These are phyloP conservation scores for Parapristionchus giblindavisi DNA, from an alignment of 2,888 invertebrate genomes.

Conservation along the genomic window DNA sequence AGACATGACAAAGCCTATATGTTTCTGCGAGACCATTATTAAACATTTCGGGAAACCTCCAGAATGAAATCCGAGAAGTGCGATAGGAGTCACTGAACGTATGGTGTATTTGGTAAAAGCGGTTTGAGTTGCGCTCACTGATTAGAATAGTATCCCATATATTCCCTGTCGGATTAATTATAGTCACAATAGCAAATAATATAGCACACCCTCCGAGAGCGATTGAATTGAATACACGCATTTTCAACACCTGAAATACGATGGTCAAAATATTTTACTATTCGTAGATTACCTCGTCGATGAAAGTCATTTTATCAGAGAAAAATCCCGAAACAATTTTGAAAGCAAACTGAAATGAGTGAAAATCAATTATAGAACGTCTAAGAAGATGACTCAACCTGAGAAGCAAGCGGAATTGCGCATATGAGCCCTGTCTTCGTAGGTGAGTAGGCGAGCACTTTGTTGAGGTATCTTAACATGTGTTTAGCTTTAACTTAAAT, in stretches of 20 bases:
- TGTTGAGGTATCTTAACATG: conserved; percentile 36
- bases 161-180: not conserved
- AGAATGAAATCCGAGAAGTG: conserved; percentile 58
- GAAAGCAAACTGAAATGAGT: too few relatives aligned
- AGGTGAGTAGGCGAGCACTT: conserved; percentile 4
- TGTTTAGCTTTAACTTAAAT: too few relatives aligned
- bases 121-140: not conserved
- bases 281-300: too few relatives aligned
- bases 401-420: conserved; percentile 31
- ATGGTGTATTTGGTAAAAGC: too few relatives aligned
- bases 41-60: conserved; percentile 60
- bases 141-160: conserved; percentile 2
- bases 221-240: conserved; percentile 27
- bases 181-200: conserved; percentile 14
- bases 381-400: too few relatives aligned
- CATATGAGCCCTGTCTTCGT: conserved; percentile 20
- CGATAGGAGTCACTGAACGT: conserved; percentile 50
- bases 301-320: too few relatives aligned
- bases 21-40: conserved; percentile 56
- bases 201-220: conserved; percentile 25
- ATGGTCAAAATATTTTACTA: too few relatives aligned
- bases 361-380: too few relatives aligned
- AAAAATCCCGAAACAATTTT: too few relatives aligned
- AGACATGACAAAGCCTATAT: conserved; percentile 58
- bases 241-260: conserved; percentile 12